Evolutionary conservation across 2,888 invertebrate species (phyloP).

Genomic region (Phyto melanocephala): DNA sequence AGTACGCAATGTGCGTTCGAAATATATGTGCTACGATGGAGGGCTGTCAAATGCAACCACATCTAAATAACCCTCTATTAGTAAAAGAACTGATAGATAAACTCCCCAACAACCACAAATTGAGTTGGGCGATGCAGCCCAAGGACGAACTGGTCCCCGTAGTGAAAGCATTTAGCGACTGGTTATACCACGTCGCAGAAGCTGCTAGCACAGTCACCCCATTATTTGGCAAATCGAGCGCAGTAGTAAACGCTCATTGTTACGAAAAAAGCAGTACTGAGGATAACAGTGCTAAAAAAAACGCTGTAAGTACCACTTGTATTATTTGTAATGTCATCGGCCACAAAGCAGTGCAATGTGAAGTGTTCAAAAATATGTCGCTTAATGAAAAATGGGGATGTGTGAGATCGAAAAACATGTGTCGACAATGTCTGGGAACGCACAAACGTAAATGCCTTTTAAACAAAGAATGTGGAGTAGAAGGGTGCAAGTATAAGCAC

Average conservation of each 20-base stretch:
- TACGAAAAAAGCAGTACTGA: background rate
- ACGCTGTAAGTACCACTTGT: conserved; percentile 9
- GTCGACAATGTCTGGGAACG: conserved; percentile 27
- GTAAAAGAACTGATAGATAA: conserved; percentile 47
- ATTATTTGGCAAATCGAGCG: too few species aligned
- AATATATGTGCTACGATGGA: conserved; percentile 44
- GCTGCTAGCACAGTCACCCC: conserved; percentile 22
- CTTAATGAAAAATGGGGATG: conserved; percentile 23
- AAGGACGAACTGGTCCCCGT: conserved; percentile 18
- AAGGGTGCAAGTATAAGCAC: conserved; percentile 11
- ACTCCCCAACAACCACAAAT: conserved; percentile 32
- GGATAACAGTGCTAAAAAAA: background rate
- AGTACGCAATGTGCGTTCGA: conserved; percentile 27
- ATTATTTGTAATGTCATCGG: background rate
- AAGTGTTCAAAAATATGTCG: conserved; percentile 9
- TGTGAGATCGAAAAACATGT: conserved; percentile 28
- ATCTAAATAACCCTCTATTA: conserved; percentile 31
- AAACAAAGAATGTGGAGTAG: conserved; percentile 28
- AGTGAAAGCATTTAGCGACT: conserved; percentile 23
- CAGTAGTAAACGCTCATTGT: conserved; percentile 1
- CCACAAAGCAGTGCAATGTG: conserved; percentile 31
- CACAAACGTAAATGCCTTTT: conserved; percentile 26
- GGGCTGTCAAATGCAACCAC: conserved; percentile 31
- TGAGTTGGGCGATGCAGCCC: conserved; percentile 29
- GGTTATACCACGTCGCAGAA: conserved; percentile 28